phyloP scores from a whole-genome alignment of 2,797 vertebrate genomes.

The Micromesistius poutassou region DNA sequence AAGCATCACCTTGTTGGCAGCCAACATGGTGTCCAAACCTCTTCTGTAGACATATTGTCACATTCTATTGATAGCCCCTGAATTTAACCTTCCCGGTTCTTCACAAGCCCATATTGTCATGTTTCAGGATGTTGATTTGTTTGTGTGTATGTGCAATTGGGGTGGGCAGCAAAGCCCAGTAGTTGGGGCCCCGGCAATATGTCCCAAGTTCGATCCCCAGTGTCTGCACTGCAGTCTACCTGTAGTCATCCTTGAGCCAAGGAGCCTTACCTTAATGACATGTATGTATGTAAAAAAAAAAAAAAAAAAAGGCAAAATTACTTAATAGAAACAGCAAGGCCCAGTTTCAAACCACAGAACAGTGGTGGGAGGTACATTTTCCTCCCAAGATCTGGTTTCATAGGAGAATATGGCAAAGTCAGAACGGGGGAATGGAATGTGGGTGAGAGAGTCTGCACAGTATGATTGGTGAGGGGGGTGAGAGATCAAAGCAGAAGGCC shows the following conservation, averaged over 20 bases:
- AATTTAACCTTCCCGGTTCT: no score
- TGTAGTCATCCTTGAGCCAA: no score
- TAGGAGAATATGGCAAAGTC: conserved; percentile 7
- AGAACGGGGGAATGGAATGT: conserved; percentile 3
- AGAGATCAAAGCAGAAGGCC: conserved; percentile 21
- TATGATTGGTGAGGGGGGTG: background rate
- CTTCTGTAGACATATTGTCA: background rate
- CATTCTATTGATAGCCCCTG: background rate
- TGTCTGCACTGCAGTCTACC: no score
- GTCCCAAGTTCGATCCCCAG: no score
- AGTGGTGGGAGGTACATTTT: conserved; percentile 14
- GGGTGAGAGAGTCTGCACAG: background rate
- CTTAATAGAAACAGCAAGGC: no score
- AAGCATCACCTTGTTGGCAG: background rate
- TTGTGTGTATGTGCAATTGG: background rate
- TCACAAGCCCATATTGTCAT: no score
- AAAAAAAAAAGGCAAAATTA: no score
- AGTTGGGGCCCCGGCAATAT: no score
- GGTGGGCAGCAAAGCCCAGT: background rate
- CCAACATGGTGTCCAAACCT: background rate
- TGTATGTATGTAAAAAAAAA: no score
- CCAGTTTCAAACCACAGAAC: conserved; percentile 14
- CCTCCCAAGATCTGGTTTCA: conserved; percentile 17
- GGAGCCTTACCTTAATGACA: no score
- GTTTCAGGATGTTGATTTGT: background rate